Evolutionary conservation across 2,888 invertebrate genomes (phyloP), one percentile per base, ranked within the genome.

Genomic region (Drosophila eohydei): DNA sequence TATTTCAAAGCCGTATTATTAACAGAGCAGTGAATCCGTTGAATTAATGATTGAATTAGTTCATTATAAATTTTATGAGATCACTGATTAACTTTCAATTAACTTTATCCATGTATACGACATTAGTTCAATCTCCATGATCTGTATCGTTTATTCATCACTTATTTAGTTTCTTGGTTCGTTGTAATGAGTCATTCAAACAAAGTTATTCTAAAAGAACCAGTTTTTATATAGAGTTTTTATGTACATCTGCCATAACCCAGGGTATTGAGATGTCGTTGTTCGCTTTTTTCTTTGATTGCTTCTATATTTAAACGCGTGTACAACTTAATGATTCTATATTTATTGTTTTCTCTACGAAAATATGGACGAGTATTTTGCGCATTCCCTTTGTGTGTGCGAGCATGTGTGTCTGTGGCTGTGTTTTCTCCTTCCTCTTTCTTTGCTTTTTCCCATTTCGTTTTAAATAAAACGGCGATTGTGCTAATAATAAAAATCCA

Each of bases 321-420:
- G 86, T 88, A 88, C 87, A 91, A 89, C 85, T 91, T 88, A 91
- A 90, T 90, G 90, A 90, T 88, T 90, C 89, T 89, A 89, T 90
- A 90, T 89, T 89, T 89, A 89, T 89, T 89, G 87, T 89, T 88
- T 88, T 88, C 90, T 90, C 85, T 88, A 90, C 90, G 77, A 88
- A 84, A 83, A 89, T 89, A 91, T 90, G 89, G 91, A 75, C 70
- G 85, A 82, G 89, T 82, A 88, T 91, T 91, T 90, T 90, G 90
- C 90, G 91, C 91, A 89, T 88, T 91, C 74, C 79, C 78, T 90
- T 43, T 61, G 5, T 32, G 12, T 51, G 51, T 12, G 11, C 12
- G 51, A 16, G 50, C 16, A 30, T 4, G n/a, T n/a, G 28, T 16
- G 43, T 21, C 8, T n/a, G 30, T 46, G 46, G 30, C 14, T 48